Evolutionary conservation across 2,888 invertebrate genomes (phyloP).

Genomic region (Eledone cirrhosa): DNA sequence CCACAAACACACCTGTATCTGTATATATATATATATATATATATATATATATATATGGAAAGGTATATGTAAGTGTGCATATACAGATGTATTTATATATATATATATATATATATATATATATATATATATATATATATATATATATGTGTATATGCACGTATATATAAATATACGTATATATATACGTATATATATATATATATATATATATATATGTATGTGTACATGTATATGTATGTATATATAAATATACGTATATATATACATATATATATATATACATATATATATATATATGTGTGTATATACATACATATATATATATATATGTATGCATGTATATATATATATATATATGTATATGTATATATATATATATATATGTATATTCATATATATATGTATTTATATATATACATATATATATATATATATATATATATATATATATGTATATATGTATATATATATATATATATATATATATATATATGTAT

Average conservation of each 20-base stretch:
- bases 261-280: not conserved
- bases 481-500: not conserved
- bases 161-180: not conserved
- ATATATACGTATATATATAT: not conserved
- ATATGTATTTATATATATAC: not conserved
- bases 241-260: not conserved
- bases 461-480: not conserved
- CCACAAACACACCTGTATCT: no score
- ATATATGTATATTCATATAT: not conserved
- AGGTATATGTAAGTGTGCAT: not conserved
- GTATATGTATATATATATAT: not conserved
- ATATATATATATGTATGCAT: not conserved
- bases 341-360: not conserved
- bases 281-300: not conserved
- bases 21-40: no score
- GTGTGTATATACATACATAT: not conserved
- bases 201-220: not conserved
- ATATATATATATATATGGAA: not conserved
- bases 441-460: not conserved
- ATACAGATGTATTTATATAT: not conserved
- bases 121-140: not conserved
- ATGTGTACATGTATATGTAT: not conserved
- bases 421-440: not conserved
- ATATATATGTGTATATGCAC: not conserved
- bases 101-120: not conserved